Evolutionary conservation across 1,140 invertebrate genomes (phyloP), one percentile per base, ranked within the genome.

Genomic region (Harpegnathos saltator): DNA sequence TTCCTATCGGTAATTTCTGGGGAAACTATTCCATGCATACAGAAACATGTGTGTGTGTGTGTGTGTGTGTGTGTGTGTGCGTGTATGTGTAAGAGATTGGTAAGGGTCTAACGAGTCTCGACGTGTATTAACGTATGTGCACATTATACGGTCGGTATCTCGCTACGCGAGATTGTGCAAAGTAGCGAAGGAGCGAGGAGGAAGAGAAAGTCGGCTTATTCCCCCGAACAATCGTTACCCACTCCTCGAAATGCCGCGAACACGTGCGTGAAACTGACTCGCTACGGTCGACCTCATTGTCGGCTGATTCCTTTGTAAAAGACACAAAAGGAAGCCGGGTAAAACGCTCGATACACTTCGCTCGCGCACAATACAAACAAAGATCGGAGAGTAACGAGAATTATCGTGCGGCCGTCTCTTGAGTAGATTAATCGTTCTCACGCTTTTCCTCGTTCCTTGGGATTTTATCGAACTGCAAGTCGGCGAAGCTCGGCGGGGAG

Each of bases 321-420:
- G 72, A 50, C 59, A 83, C 72, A 66, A 83, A 83, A 75, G 81
- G 19, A 54, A 56, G 48, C 9, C 44, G 33, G 26, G 66, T 77
- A 62, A 77, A 83, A 58, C 14, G 61, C 75, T 65, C 33, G 38
- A 73, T 82, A 73, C n/a, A 61, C 26, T 50, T 44, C 38, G 24
- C 24, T 24, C 72, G 72, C 22, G 14, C 19, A 54, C 78, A 52
- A 73, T 71, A 59, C 68, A 71, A 72, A 80, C 38, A 61, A 61
- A 82, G 26, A 2, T 2, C 9, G 33, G 14, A 66, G 52, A 81
- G 44, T 44, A 73, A 73, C 54, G 26, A 82, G 58, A 71, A 82
- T 81, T 52, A 73, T 73, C 33, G 22, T 22, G 33, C 12, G 29
- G 12, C 9, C 54, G 9, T 81, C 29, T 62, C 29, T 73, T 26